Percentiles rank a stretch among this genome's conserved stretches.
Conservation (phyloP, 2,888 invertebrate genomes). For the Clostera curtula region DNA sequence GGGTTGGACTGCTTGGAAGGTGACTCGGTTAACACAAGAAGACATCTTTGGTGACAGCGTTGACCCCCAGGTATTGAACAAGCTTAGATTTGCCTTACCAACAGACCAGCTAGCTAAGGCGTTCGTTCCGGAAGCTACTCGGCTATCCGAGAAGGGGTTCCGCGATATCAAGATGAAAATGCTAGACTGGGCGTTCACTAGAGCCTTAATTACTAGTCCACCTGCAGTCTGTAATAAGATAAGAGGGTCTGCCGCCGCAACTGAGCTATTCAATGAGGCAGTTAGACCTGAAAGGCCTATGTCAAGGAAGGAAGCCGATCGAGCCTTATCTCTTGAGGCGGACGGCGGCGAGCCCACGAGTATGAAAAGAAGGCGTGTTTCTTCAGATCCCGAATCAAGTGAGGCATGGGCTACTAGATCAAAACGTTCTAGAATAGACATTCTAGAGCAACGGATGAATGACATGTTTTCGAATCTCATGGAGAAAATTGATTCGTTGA, state of each 20-base stretch:
- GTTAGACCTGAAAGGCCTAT: constrained; percentile 2
- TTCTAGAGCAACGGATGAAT: constrained; percentile 4
- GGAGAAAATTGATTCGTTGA: constrained; percentile 3
- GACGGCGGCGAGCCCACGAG: background rate
- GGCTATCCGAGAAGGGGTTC: constrained; percentile 9
- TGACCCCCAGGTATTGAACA: constrained; percentile 8
- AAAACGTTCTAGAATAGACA: constrained; percentile 2
- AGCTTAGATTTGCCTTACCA: constrained; percentile 9
- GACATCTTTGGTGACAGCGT: constrained; percentile 8
- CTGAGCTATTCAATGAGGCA: constrained; percentile 9
- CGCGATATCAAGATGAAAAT: constrained; percentile 6
- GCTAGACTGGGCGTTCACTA: constrained; percentile 7
- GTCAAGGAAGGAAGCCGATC: constrained; percentile 8
- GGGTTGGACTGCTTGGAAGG: constrained; percentile 10
- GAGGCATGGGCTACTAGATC: constrained; percentile 1
- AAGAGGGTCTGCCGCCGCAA: constrained; percentile 9
- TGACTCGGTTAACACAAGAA: constrained; percentile 3
- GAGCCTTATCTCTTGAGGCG: constrained; percentile 4
- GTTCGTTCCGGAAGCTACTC: constrained; percentile 9
- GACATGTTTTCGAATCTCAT: constrained; percentile 4
- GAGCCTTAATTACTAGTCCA: constrained; percentile 9
- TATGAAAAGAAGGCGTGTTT: too few relatives aligned
- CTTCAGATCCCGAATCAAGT: too few relatives aligned
- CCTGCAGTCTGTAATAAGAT: constrained; percentile 9
- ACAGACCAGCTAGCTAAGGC: constrained; percentile 8